phyloP scores from a whole-genome alignment of 35 echinoderm and acorn worm genomes.

The Heliocidaris erythrogramma region DNA sequence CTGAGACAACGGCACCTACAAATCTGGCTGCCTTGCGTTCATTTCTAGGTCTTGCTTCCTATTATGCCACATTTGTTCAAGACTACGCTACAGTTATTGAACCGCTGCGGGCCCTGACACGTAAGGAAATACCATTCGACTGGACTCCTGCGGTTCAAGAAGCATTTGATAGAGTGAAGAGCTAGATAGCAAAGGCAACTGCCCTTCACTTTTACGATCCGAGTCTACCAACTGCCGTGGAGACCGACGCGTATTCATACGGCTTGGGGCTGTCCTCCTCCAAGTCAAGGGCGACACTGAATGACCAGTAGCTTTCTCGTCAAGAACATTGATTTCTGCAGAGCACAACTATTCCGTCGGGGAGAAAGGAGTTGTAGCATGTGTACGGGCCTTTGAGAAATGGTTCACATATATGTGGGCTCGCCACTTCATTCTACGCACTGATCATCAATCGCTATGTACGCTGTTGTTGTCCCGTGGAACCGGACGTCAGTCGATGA shows the following conservation, averaged over 20 bases:
- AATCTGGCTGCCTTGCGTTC: slow-evolving; percentile 18
- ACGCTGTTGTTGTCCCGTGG: not conserved
- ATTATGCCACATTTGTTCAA: slow-evolving; percentile 59
- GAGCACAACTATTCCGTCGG: slow-evolving; percentile 63
- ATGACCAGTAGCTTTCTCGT: slow-evolving; percentile 55
- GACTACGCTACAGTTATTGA: slow-evolving; percentile 39
- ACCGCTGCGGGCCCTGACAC: too few relatives aligned
- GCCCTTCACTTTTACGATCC: slow-evolving; percentile 36
- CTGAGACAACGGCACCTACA: slow-evolving; percentile 14
- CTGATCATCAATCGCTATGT: slow-evolving; percentile 49
- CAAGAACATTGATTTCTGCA: slow-evolving; percentile 54
- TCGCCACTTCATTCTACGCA: slow-evolving; percentile 51
- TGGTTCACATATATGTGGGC: slow-evolving; percentile 65
- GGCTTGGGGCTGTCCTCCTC: slow-evolving; percentile 59
- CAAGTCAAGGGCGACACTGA: slow-evolving; percentile 55
- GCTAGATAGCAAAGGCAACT: too few relatives aligned
- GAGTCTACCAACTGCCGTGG: not conserved
- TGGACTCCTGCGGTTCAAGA: too few relatives aligned
- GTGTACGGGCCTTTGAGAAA: slow-evolving; percentile 65
- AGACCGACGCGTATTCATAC: slow-evolving; percentile 61
- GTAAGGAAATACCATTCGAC: too few relatives aligned
- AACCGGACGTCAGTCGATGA: not conserved
- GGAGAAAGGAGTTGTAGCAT: slow-evolving; percentile 72
- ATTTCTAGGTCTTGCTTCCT: slow-evolving; percentile 37
- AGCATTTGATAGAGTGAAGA: too few relatives aligned